A percentile compares a stretch with the other conserved stretches of the same genome.
phyloP scores from a whole-genome alignment of 2,113 vertebrate genomes.

The Microcebus jonahi region DNA sequence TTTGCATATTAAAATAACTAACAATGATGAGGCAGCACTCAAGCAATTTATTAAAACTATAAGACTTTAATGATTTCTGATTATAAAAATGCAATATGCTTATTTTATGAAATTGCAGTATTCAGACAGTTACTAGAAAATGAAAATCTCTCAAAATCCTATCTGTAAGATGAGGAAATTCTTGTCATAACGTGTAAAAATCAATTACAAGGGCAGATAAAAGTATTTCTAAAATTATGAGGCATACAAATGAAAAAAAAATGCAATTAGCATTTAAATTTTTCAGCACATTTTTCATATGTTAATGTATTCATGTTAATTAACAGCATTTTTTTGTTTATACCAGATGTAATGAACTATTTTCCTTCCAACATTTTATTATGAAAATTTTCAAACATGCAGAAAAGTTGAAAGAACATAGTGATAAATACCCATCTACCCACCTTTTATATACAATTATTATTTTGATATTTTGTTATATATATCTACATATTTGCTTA shows the following conservation, averaged over 20 bases:
- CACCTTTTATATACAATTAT: not conserved
- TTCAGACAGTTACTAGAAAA: not conserved
- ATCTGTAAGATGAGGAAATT: conserved; percentile 29
- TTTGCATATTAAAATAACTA: conserved; percentile 12
- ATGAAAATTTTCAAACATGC: conserved; percentile 18
- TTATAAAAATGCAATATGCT: conserved; percentile 15
- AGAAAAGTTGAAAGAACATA: not conserved
- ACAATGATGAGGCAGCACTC: not conserved
- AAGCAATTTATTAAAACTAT: conserved; percentile 48
- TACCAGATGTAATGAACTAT: not conserved
- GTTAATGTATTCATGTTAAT: conserved; percentile 25
- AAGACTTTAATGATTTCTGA: conserved; percentile 52
- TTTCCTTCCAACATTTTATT: not conserved
- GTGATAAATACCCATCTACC: not conserved
- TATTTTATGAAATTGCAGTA: conserved; percentile 30
- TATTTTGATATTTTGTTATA: conserved; percentile 18
- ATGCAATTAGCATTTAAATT: conserved; percentile 40
- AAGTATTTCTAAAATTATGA: conserved; percentile 50
- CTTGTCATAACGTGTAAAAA: not conserved
- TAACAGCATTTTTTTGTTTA: not conserved
- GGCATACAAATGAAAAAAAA: conserved; percentile 11
- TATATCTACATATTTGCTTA: not conserved
- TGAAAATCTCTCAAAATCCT: conserved; percentile 34
- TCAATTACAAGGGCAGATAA: conserved; percentile 37
- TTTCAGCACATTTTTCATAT: conserved; percentile 43